These are phyloP conservation scores for Anorthoa munda DNA, from an alignment of 2,888 invertebrate genomes.

Conservation along the genomic window DNA sequence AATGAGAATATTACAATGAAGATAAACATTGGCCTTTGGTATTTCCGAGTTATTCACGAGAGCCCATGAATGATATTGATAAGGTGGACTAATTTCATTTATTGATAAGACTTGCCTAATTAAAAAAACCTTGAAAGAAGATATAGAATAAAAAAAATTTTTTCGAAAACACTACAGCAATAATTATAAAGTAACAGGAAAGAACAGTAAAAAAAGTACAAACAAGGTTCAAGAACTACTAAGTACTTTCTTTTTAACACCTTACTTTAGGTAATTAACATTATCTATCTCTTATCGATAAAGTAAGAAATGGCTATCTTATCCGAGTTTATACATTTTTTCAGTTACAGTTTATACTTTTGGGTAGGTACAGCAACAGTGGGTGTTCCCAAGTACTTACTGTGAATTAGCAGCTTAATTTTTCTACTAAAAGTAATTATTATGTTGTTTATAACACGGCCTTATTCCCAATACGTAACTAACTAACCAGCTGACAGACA, in stretches of 20 bases:
- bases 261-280: background rate
- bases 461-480: background rate
- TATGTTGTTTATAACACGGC: background rate
- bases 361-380: background rate
- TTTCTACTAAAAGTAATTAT: no score
- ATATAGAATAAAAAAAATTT: no score
- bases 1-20: slow-evolving; percentile 18
- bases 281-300: background rate
- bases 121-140: background rate
- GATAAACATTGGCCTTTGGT: slow-evolving; percentile 23
- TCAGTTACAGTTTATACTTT: no score
- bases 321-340: background rate
- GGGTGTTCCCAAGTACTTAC: background rate
- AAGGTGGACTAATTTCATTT: slow-evolving; percentile 10
- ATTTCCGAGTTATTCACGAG: slow-evolving; percentile 5
- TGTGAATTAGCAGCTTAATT: background rate
- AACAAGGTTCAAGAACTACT: no score
- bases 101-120: background rate
- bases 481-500: slow-evolving; percentile 24
- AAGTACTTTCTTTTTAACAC: slow-evolving; percentile 10
- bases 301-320: background rate
- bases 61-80: slow-evolving; percentile 7
- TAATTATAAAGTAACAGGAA: no score
- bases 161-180: no score
- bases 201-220: no score